Conservation (phyloP, 1,140 invertebrate genomes). For the Pentalonia nigronervosa region DNA sequence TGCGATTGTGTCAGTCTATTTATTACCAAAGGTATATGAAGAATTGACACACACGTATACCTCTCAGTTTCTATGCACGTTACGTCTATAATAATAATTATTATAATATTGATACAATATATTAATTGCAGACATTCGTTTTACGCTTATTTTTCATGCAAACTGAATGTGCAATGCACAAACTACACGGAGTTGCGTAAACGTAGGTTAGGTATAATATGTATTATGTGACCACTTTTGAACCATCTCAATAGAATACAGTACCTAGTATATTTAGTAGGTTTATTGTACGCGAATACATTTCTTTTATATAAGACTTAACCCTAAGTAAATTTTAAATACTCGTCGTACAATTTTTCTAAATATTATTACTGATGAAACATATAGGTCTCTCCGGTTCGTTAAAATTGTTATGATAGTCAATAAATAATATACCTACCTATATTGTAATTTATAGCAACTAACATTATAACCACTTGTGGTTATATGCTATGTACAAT, state of each 20-base stretch:
- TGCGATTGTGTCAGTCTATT: neutral
- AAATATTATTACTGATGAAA: neutral
- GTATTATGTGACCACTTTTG: too few relatives aligned
- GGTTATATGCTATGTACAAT: neutral
- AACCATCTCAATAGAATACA: neutral
- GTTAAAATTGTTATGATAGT: neutral
- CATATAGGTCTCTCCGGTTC: neutral
- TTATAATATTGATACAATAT: neutral
- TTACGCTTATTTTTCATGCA: neutral
- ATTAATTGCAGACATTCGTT: neutral
- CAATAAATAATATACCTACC: neutral
- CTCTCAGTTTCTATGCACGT: neutral
- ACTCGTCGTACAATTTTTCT: neutral
- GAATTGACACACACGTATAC: neutral
- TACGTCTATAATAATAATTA: neutral
- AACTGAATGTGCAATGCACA: neutral
- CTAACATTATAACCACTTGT: neutral
- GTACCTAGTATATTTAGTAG: too few relatives aligned
- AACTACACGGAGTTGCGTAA: neutral
- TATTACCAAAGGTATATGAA: neutral
- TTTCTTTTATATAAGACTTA: neutral
- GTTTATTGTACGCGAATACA: too few relatives aligned
- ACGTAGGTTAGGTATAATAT: neutral
- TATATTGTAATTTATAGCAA: neutral
- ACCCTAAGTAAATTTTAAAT: neutral